phyloP scores from a whole-genome alignment of 2,888 invertebrate species.

The Dasysyrphus albostriatus region DNA sequence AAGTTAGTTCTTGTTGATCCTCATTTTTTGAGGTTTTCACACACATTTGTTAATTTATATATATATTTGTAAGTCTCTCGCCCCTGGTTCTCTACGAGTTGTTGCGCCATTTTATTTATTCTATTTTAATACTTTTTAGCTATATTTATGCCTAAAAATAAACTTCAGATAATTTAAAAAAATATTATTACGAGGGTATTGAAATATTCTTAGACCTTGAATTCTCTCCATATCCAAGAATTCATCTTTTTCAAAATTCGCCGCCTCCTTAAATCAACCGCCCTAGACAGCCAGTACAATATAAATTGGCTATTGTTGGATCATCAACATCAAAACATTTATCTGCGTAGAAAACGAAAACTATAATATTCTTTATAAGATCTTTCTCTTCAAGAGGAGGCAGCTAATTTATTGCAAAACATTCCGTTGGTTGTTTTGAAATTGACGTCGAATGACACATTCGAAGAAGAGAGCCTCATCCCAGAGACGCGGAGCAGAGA shows the following conservation, averaged over 20 bases:
- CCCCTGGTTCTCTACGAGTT: no score
- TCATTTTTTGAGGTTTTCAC: no score
- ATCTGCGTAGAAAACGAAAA: constrained; percentile 34
- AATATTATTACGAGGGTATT: no score
- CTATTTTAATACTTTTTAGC: no score
- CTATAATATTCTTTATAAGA: constrained; percentile 41
- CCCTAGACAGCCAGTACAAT: neutral
- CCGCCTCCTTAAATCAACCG: neutral
- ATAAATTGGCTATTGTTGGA: neutral
- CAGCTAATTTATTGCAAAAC: constrained; percentile 68
- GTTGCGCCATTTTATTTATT: no score
- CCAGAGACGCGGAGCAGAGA: neutral
- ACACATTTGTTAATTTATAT: no score
- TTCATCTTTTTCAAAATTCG: neutral
- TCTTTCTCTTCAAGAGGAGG: constrained; percentile 29
- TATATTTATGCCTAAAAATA: no score
- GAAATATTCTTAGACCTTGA: no score
- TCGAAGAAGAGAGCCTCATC: constrained; percentile 8
- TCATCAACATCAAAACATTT: constrained; percentile 35
- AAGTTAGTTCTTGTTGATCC: no score
- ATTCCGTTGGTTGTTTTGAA: constrained; percentile 68
- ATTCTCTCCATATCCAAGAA: neutral
- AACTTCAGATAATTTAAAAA: no score
- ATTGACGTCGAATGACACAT: constrained; percentile 64
- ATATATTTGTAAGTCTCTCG: no score